Conservation (phyloP, 2,797 vertebrate genomes). For the Lepidocolaptes lacrymiger region DNA sequence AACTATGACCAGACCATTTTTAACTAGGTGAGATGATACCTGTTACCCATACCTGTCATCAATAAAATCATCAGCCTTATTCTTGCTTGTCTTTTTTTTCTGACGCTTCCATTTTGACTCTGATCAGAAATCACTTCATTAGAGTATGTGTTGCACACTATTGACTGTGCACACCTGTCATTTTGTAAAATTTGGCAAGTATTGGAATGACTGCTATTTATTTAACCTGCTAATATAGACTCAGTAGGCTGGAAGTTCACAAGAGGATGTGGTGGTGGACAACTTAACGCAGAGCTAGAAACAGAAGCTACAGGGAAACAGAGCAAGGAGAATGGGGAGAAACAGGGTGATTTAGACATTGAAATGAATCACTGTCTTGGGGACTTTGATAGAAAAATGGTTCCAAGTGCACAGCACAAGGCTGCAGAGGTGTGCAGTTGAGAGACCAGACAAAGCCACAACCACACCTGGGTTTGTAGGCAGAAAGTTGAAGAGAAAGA, state of each 20-base stretch:
- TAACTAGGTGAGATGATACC: neutral
- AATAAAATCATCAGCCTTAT: neutral
- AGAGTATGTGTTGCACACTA: neutral
- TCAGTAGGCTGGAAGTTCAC: neutral
- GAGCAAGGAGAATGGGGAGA: neutral
- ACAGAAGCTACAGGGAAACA: neutral
- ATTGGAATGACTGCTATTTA: neutral
- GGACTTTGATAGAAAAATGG: neutral
- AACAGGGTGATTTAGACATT: neutral
- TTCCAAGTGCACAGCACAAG: neutral
- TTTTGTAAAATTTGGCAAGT: neutral
- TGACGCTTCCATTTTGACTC: neutral
- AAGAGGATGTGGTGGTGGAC: neutral
- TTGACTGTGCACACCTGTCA: neutral
- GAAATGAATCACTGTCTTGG: accelerated
- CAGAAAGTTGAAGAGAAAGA: neutral
- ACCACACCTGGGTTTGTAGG: no score
- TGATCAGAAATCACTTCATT: neutral
- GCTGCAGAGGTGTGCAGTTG: neutral
- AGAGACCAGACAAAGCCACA: neutral
- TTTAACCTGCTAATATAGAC: neutral
- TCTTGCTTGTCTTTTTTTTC: neutral
- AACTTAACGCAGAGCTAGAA: neutral
- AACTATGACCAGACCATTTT: accelerated
- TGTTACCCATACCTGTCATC: neutral